Evolutionary conservation across 2,888 invertebrate species (phyloP), one percentile per base, ranked within the genome.

Genomic region (Drosophila anomalata): DNA sequence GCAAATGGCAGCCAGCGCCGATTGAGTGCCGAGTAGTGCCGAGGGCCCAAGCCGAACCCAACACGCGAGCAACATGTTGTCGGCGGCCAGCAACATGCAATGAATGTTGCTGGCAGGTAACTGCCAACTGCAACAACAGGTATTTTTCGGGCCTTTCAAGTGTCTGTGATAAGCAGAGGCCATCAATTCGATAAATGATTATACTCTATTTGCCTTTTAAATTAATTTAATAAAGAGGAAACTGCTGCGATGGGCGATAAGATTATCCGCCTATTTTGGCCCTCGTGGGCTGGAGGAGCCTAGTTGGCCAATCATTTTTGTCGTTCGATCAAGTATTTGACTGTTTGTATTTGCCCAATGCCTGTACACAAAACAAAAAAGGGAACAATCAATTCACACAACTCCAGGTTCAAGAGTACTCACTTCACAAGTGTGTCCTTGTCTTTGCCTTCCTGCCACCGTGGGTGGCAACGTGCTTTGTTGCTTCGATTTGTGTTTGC

Each of bases 341-440:
- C 31, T 79, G 61, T 79, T 78, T 61, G 65, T 83, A 73, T 82
- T 85, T 82, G 79, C 60, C 54, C 26, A 47, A 22, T 51, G 54
- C 62, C 85, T 75, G 73, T 63, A 73, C 63, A 75, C 56, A 75
- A 17, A 36, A 68, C 0, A 47, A 47, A 46, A 78, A 2, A 11
- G 42, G 51, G 46, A 75, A 46, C 54, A 67, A 53, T 39, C 67
- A 41, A 54, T 54, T 12, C 29, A 20, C 20, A 17, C 33, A 22
- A 54, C 68, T 59, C 53, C 68, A 54, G 52, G 60, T 69, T 81
- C 81, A 79, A 84, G 84, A 77, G 71, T 71, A 68, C 68, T 47
- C 72, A 65, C 75, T 78, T 78, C 71, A 82, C 85, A 85, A 78
- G 78, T 79, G 83, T 82, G 79, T 81, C 72, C 77, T 78, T 78